A percentile compares a stretch with the other conserved stretches of the same genome.
phyloP scores from a whole-genome alignment of 1,140 invertebrate species.

The Delia radicum region DNA sequence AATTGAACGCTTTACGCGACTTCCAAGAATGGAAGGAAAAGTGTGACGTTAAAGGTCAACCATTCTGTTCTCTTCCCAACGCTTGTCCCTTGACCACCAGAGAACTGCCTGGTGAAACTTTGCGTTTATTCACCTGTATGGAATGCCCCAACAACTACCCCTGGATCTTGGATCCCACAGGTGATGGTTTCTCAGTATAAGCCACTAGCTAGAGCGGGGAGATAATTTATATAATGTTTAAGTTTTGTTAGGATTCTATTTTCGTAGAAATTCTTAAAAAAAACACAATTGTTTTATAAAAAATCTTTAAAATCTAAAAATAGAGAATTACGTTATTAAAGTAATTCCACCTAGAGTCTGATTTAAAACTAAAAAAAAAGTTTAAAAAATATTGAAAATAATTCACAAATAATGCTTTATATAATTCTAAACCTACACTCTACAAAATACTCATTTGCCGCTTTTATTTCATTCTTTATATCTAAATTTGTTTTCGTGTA shows the following conservation, averaged over 20 bases:
- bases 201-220: constrained; percentile 14
- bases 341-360: constrained; percentile 56
- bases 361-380: constrained; percentile 38
- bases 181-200: constrained; percentile 85
- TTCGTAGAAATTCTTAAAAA: constrained; percentile 21
- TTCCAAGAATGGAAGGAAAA: constrained; percentile 96
- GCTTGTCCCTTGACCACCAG: constrained; percentile 85
- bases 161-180: constrained; percentile 92
- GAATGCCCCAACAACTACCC: constrained; percentile 95
- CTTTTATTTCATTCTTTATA: not conserved
- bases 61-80: constrained; percentile 88
- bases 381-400: constrained; percentile 26
- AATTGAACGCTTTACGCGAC: constrained; percentile 80
- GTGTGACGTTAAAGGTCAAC: constrained; percentile 91
- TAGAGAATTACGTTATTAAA: constrained; percentile 30
- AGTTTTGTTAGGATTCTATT: constrained; percentile 27
- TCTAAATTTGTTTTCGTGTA: not conserved
- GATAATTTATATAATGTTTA: constrained; percentile 23
- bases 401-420: constrained; percentile 12
- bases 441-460: not conserved
- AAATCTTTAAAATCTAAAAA: constrained; percentile 42
- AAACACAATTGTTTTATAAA: constrained; percentile 30
- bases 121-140: constrained; percentile 91
- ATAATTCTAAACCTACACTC: not conserved
- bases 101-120: constrained; percentile 88